Percentiles rank a stretch among this genome's conserved stretches.
Evolutionary conservation across 2,888 invertebrate genomes (phyloP).

Genomic region (Trypoxylon attenuatum): DNA sequence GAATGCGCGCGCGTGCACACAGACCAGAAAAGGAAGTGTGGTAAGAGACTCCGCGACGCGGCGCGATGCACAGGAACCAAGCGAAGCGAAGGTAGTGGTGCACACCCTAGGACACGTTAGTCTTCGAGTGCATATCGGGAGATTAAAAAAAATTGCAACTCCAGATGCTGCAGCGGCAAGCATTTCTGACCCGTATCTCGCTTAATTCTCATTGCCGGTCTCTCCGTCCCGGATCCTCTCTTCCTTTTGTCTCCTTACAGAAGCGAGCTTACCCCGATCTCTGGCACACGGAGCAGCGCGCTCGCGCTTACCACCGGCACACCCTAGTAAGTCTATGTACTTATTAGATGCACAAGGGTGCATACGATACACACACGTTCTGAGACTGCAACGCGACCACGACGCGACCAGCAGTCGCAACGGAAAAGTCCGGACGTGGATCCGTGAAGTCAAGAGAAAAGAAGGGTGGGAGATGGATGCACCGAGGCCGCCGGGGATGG

Average conservation of each 20-base stretch:
- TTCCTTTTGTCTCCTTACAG: constrained; percentile 44
- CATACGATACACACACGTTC: constrained; percentile 22
- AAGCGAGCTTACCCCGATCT: constrained; percentile 21
- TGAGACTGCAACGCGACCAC: constrained; percentile 42
- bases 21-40: background rate
- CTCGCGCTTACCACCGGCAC: constrained; percentile 6
- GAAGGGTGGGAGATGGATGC: constrained; percentile 35
- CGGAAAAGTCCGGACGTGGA: background rate
- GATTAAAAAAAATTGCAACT: constrained; percentile 71
- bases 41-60: constrained; percentile 4
- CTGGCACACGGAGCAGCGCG: constrained; percentile 20
- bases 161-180: constrained; percentile 69
- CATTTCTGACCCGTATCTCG: constrained; percentile 70
- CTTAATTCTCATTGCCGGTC: constrained; percentile 61
- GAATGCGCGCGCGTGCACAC: background rate
- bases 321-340: too few relatives aligned
- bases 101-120: background rate
- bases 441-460: constrained; percentile 5
- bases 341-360: too few relatives aligned
- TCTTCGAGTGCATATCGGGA: constrained; percentile 57
- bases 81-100: background rate
- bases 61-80: too few relatives aligned
- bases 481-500: constrained; percentile 46
- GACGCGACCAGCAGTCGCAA: background rate
- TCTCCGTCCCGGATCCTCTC: constrained; percentile 4